Evolutionary conservation across 2,113 vertebrate genomes (phyloP).

Genomic region (Hippopotamus amphibius): DNA sequence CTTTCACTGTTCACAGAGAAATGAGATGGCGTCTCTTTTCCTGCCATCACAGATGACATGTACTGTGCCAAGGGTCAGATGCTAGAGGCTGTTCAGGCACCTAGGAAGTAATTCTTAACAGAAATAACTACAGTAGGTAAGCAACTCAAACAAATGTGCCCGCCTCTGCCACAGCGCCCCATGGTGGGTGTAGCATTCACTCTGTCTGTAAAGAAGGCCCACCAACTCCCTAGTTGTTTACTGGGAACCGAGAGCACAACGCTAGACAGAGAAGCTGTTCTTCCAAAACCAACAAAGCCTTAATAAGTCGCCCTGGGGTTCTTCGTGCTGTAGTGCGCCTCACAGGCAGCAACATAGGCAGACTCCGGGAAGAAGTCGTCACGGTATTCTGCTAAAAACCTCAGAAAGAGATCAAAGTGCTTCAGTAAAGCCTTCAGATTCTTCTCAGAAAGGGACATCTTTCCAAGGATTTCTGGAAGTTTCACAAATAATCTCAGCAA

Average conservation of each 20-base stretch:
- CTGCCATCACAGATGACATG: conserved; percentile 10
- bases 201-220: conserved; percentile 54
- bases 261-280: conserved; percentile 29
- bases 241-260: not conserved
- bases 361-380: conserved; percentile 99
- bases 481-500: conserved; percentile 97
- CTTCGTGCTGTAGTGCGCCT: conserved; percentile 97
- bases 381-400: conserved; percentile 98
- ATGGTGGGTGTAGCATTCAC: not conserved
- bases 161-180: conserved; percentile 27
- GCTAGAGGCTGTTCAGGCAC: conserved; percentile 62
- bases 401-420: conserved; percentile 97
- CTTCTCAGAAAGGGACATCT: conserved; percentile 97
- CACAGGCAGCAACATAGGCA: conserved; percentile 96
- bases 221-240: conserved; percentile 62
- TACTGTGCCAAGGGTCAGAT: conserved; percentile 66
- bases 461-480: conserved; percentile 96
- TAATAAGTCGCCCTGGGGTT: conserved; percentile 94
- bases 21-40: conserved; percentile 57
- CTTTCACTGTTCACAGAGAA: conserved; percentile 60
- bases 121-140: conserved; percentile 41
- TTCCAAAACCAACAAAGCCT: conserved; percentile 76
- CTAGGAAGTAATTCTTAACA: conserved; percentile 57
- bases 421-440: conserved; percentile 96
- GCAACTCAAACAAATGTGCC: conserved; percentile 65